Evolutionary conservation across 2,797 vertebrate species (phyloP).

Genomic region (Martes flavigula): DNA sequence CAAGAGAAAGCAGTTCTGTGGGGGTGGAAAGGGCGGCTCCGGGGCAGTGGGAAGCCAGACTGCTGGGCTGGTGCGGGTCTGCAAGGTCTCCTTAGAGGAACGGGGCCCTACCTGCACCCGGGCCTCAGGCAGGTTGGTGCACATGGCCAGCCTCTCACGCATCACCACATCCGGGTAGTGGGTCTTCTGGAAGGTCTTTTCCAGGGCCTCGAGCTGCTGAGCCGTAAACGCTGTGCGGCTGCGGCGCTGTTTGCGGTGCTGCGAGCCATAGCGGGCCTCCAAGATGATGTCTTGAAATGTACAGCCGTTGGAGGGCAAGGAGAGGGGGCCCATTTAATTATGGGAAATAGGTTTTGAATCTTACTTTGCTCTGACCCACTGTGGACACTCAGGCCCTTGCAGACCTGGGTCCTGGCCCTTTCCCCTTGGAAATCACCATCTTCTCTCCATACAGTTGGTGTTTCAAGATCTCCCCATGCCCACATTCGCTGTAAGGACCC

Average conservation of each 20-base stretch:
- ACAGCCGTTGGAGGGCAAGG: constrained; percentile 96
- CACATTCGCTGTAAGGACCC: background rate
- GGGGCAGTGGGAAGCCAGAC: background rate
- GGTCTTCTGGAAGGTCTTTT: constrained; percentile 99
- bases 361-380: constrained; percentile 23
- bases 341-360: constrained; percentile 81
- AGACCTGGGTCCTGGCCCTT: background rate
- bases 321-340: constrained; percentile 94
- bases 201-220: constrained; percentile 97
- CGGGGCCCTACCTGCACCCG: constrained; percentile 93
- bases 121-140: constrained; percentile 98
- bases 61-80: background rate
- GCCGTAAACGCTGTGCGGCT: constrained; percentile 98
- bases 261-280: constrained; percentile 99
- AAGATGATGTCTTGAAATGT: constrained; percentile 99
- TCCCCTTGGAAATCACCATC: background rate
- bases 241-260: constrained; percentile 98
- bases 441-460: background rate
- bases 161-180: constrained; percentile 99
- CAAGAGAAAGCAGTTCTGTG: background rate
- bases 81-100: constrained; percentile 63
- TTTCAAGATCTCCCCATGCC: background rate
- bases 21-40: background rate
- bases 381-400: background rate
- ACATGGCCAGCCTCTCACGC: constrained; percentile 98